Percentiles rank a stretch among this genome's conserved stretches.
Evolutionary conservation across 2,113 vertebrate genomes (phyloP).

Genomic region (Formicarius rufipectus): DNA sequence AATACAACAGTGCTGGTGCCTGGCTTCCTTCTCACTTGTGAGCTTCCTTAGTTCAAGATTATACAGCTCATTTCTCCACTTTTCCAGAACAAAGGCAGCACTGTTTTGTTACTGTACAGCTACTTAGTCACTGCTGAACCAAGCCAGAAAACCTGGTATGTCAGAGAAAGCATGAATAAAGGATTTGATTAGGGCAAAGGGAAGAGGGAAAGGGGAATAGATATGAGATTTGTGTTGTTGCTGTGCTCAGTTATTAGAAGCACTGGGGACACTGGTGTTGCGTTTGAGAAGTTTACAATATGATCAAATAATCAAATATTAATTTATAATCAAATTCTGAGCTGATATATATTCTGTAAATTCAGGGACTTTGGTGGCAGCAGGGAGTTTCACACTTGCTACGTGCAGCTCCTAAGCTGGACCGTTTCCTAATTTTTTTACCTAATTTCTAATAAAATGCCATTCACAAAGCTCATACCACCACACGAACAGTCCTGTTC

Average conservation of each 20-base stretch:
- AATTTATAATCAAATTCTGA: background rate
- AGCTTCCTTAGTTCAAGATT: background rate
- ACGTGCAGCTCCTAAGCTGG: background rate
- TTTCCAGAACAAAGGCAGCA: conserved; percentile 42
- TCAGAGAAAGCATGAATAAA: conserved; percentile 46
- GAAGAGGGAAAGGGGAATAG: background rate
- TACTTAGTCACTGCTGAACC: conserved; percentile 18
- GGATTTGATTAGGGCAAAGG: conserved; percentile 32
- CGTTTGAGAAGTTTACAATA: background rate
- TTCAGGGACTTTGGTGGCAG: background rate
- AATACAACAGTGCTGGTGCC: background rate
- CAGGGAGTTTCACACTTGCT: background rate
- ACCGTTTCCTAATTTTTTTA: background rate
- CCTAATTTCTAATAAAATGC: background rate
- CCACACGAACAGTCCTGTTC: background rate
- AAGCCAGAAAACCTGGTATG: background rate
- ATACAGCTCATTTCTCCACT: conserved; percentile 13
- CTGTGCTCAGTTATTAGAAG: background rate
- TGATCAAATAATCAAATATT: background rate
- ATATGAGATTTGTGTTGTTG: background rate
- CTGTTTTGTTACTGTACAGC: conserved; percentile 24
- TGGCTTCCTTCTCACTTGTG: background rate
- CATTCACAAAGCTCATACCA: background rate
- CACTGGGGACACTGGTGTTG: background rate
- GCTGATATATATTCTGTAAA: background rate